Percentiles rank a stretch among this genome's conserved stretches.
Conservation (phyloP, 2,888 invertebrate species). For the Temnothorax rugatulus region DNA sequence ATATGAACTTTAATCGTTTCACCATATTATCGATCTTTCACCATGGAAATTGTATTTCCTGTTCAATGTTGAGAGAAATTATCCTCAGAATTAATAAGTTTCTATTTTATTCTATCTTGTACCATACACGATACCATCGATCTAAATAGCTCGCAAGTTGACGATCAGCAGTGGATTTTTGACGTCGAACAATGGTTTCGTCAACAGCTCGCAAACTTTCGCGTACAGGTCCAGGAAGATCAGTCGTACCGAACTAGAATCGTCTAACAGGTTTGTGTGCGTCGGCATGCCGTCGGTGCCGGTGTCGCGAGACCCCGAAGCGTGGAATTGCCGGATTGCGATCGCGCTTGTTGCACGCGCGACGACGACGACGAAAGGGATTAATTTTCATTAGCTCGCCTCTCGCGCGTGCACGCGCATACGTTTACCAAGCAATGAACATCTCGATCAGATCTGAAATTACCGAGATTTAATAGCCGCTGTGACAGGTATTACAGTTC, state of each 20-base stretch:
- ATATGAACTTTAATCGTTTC: neutral
- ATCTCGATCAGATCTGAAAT: slow-evolving; percentile 24
- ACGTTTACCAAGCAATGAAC: slow-evolving; percentile 13
- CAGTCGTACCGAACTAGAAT: neutral
- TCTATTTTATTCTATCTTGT: neutral
- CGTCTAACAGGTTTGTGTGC: neutral
- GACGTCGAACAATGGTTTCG: neutral
- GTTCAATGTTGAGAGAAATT: neutral
- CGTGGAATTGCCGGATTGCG: slow-evolving; percentile 22
- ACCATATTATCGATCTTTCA: neutral
- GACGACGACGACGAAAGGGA: slow-evolving; percentile 26
- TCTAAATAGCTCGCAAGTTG: slow-evolving; percentile 65
- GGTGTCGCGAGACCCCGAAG: slow-evolving; percentile 10
- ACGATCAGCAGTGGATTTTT: slow-evolving; percentile 70
- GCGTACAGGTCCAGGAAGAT: slow-evolving; percentile 9
- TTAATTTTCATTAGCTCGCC: slow-evolving; percentile 48
- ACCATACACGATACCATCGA: neutral
- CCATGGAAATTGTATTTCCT: neutral
- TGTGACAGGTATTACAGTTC: neutral
- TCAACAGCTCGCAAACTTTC: neutral
- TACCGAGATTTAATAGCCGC: neutral
- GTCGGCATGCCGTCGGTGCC: neutral
- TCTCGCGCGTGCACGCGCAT: slow-evolving; percentile 16
- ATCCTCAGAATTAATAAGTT: neutral
- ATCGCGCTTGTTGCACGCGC: slow-evolving; percentile 38